Evolutionary conservation across 2,888 invertebrate genomes (phyloP).

Genomic region (Pharmacophagus antenor): DNA sequence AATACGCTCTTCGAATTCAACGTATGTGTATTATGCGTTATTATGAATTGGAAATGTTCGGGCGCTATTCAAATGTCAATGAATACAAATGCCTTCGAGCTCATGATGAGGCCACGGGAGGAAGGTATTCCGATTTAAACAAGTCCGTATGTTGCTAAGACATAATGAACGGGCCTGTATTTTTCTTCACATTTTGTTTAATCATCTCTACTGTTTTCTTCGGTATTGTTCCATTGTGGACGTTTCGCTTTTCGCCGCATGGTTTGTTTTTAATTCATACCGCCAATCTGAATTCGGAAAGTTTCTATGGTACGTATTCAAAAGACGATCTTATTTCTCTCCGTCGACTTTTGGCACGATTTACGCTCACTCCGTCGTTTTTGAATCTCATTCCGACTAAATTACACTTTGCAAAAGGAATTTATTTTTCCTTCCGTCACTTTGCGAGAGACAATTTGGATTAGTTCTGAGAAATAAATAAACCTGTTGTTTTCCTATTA

Average conservation of each 20-base stretch:
- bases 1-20: conserved; percentile 35
- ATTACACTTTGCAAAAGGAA: conserved; percentile 28
- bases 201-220: conserved; percentile 21
- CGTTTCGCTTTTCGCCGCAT: conserved; percentile 8
- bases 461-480: conserved; percentile 19
- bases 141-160: conserved; percentile 23
- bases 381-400: conserved; percentile 27
- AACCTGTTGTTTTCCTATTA: conserved; percentile 14
- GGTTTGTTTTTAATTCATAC: conserved; percentile 25
- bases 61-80: conserved; percentile 48
- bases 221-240: conserved; percentile 19
- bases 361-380: conserved; percentile 25
- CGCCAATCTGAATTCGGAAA: conserved; percentile 14
- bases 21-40: conserved; percentile 38
- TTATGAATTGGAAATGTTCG: conserved; percentile 44
- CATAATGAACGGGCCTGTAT: conserved; percentile 4
- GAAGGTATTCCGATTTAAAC: conserved; percentile 32
- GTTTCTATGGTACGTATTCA: conserved; percentile 18
- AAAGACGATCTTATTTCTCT: conserved; percentile 19
- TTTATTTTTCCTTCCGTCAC: conserved; percentile 22
- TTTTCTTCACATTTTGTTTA: conserved; percentile 9
- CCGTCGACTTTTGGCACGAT: conserved; percentile 21
- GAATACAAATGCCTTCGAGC: conserved; percentile 46
- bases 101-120: conserved; percentile 42
- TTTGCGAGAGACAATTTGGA: conserved; percentile 23